Evolutionary conservation across 2,113 vertebrate species (phyloP).

Genomic region (Coregonus clupeaformis): DNA sequence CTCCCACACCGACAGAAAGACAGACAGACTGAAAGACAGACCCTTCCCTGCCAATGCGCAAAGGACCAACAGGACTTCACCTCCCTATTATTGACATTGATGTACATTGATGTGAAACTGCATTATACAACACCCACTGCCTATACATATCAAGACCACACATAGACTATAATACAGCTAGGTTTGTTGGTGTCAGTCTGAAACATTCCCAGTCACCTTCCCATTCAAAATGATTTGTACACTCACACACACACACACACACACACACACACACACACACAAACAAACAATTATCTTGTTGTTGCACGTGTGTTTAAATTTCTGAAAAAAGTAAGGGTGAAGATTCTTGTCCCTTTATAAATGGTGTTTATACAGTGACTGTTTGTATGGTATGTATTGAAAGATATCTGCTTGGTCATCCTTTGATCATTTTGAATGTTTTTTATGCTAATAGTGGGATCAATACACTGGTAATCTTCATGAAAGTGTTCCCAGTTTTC

Average conservation of each 20-base stretch:
- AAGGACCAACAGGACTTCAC: slow-evolving; percentile 61
- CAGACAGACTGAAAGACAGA: slow-evolving; percentile 54
- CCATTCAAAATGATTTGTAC: slow-evolving; percentile 30
- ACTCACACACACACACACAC: slow-evolving; percentile 8
- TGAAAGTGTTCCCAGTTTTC: slow-evolving; percentile 13
- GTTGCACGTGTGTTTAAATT: slow-evolving; percentile 1
- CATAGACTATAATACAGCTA: neutral
- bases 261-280: no score
- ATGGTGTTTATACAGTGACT: slow-evolving; percentile 10
- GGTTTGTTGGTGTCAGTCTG: slow-evolving; percentile 24
- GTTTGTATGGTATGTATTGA: neutral
- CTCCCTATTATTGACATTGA: slow-evolving; percentile 40
- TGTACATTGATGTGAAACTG: slow-evolving; percentile 26
- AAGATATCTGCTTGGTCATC: neutral
- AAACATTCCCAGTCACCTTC: slow-evolving; percentile 62
- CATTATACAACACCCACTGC: slow-evolving; percentile 60
- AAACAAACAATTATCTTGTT: slow-evolving; percentile 30
- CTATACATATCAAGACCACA: slow-evolving; percentile 32
- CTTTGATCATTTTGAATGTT: neutral
- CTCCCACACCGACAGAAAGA: slow-evolving; percentile 36
- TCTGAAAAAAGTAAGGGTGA: slow-evolving; percentile 2
- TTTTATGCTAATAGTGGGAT: neutral
- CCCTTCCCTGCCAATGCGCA: slow-evolving; percentile 9
- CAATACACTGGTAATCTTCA: neutral
- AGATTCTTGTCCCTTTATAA: neutral